Percentiles rank a stretch among this genome's conserved stretches.
Evolutionary conservation across 2,113 vertebrate species (phyloP).

Genomic region (Egretta garzetta): DNA sequence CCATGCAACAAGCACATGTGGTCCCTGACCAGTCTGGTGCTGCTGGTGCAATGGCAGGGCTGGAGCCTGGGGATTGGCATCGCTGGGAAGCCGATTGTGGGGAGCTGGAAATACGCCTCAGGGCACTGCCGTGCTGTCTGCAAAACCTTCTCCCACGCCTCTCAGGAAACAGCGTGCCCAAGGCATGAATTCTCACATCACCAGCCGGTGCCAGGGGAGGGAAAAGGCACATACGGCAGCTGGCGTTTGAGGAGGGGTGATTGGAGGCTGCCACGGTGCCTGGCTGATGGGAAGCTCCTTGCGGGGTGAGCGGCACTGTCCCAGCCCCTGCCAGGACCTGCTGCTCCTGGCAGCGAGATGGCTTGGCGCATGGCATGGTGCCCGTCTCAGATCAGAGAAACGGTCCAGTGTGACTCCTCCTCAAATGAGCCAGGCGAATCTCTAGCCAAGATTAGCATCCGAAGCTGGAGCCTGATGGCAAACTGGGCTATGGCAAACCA

Average conservation of each 20-base stretch:
- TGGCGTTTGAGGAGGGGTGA: background rate
- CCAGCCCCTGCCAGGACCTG: background rate
- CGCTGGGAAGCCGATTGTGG: fast-evolving
- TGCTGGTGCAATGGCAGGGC: background rate
- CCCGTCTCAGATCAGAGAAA: background rate
- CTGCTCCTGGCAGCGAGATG: background rate
- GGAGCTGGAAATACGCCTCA: background rate
- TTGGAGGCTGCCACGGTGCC: background rate
- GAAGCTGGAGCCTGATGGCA: background rate
- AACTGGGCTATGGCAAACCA: background rate
- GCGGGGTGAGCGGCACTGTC: fast-evolving
- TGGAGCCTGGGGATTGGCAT: background rate
- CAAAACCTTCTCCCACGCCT: background rate
- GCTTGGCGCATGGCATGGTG: fast-evolving
- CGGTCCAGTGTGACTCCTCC: fast-evolving
- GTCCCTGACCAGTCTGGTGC: background rate
- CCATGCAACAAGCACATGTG: fast-evolving
- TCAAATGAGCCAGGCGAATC: background rate
- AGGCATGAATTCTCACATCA: background rate
- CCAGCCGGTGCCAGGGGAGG: fast-evolving
- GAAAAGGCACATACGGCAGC: background rate
- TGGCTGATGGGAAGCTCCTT: background rate
- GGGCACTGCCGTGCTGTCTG: background rate
- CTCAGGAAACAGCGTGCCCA: background rate
- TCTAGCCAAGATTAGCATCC: background rate